Evolutionary conservation across 2,113 vertebrate genomes (phyloP), one percentile per base, ranked within the genome.

Genomic region (Tamias sibiricus): DNA sequence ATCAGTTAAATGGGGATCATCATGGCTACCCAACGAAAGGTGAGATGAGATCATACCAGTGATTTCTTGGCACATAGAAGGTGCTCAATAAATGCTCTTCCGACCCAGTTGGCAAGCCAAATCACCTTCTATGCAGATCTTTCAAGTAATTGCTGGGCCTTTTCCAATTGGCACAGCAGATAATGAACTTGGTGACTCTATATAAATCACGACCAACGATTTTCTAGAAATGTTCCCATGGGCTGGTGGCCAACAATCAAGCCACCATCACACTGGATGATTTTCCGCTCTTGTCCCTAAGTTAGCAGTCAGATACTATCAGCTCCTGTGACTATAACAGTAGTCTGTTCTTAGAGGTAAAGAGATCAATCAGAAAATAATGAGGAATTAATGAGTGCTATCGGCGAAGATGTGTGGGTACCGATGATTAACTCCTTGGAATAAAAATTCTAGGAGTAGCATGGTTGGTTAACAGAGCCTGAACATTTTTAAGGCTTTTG

Each of bases 91-190:
- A 92, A 77, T 87, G 37, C 20, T 79, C 94, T 84, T 28, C 47
- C 76, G 90, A 94, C 74, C 66, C 17, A 64, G 19, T 32, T 72
- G 91, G 66, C 79, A 90, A 75, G 85, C 52, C 83, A 37, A 59
- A 87, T 91, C n/a, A 44, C 8, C 80, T 77, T 37, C 75, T 44
- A 32, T 83, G 69, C 24, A 32, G 32, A 86, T 93, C 64, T 93
- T 97, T 96, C 82, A 90, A 95, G 35, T 89, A 83, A 91, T 59
- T 66, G 26, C 75, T 93, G 76, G 44, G 49, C 26, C 32, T 92
- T 94, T 95, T 94, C 95, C 95, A 97, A 71, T 10, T 54, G 69
- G 87, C 35, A 87, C 32, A 52, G 68, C 32, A 44, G 62, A 77
- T 30, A 62, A 95, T 89, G 69, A 87, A 75, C 42, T 54, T 69